Evolutionary conservation across 2,888 invertebrate species (phyloP), one percentile per base, ranked within the genome.

Genomic region (Latrodectus elegans): DNA sequence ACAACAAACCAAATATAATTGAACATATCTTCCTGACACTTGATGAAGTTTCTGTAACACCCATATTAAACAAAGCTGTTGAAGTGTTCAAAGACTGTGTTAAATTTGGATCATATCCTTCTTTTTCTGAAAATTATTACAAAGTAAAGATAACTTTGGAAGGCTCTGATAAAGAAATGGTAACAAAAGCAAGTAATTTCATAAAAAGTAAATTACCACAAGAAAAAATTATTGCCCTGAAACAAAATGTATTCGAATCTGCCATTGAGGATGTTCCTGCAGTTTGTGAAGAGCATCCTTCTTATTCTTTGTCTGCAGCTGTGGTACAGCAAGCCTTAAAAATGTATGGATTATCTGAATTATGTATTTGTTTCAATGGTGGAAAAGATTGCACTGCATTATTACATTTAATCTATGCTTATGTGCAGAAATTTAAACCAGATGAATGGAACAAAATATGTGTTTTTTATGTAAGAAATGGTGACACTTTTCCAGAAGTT

Each of bases 361-460:
- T 97, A 17, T 97, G 97, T 91, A 92, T 99, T 53, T 96, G 97
- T 51, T 99, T 99, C 92, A 99, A 99, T 92, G 99, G 99, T 6
- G 99, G 99, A 1, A 99, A 99, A 93, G 99, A 99, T 93, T 99
- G 99, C 92, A 99, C 98, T 0, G 97, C 96, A 0, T 94, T 99
- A 15, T 93, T 99, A 60, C 96, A 97, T 92, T 92, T 97, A 89
- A 92, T 94, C 14, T 92, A 94, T 90, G 93, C 94, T 8, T 93
- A 94, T 17, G 91, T 94, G 49, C 90, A 90, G 89, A 91, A 90
- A 91, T 91, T 74, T 53, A 77, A 68, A 64, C 77, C 79, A 15
- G 70, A 26, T 15, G 71, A 76, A 8, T 89, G 81, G 38, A 49
- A 67, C 51, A 64, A 64, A 11, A 92, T 96, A 1, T 93, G 95